These are phyloP conservation scores for Chaetodon trifasciatus DNA, from an alignment of 2,797 vertebrate species.

Conservation along the genomic window DNA sequence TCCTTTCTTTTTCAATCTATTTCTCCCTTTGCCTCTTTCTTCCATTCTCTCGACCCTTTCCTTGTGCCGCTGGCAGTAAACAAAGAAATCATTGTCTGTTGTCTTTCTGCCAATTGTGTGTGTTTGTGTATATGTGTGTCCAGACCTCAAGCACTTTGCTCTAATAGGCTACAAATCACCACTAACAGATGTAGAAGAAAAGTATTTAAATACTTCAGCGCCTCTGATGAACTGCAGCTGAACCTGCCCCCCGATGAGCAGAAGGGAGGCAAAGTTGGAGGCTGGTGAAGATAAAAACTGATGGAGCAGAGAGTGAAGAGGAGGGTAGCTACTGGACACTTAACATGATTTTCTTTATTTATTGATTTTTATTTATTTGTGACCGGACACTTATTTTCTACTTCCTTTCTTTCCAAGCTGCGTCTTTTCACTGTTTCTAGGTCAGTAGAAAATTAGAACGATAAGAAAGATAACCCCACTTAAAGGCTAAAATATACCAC, in stretches of 20 bases:
- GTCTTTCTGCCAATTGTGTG: constrained; percentile 44
- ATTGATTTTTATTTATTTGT: constrained; percentile 32
- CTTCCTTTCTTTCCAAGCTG: background rate
- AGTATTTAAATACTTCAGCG: constrained; percentile 45
- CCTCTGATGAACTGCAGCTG: constrained; percentile 43
- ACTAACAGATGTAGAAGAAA: constrained; percentile 44
- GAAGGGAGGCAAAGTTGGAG: constrained; percentile 3
- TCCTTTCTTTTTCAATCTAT: constrained; percentile 28
- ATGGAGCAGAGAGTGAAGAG: constrained; percentile 12
- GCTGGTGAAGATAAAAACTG: background rate
- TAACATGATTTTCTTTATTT: constrained; percentile 5
- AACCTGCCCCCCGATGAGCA: constrained; percentile 36
- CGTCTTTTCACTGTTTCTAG: background rate
- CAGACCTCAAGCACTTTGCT: constrained; percentile 37
- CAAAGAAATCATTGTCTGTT: constrained; percentile 58
- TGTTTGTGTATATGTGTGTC: constrained; percentile 37
- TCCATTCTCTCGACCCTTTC: constrained; percentile 28
- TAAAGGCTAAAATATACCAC: background rate
- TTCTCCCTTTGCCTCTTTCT: constrained; percentile 4
- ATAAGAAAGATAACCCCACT: background rate
- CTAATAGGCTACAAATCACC: constrained; percentile 51
- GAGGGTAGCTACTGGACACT: background rate
- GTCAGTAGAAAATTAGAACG: background rate
- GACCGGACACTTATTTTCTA: constrained; percentile 3
- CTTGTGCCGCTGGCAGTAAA: constrained; percentile 41